Conservation (phyloP, 2,113 vertebrate genomes). For the Poecilia latipinna region DNA sequence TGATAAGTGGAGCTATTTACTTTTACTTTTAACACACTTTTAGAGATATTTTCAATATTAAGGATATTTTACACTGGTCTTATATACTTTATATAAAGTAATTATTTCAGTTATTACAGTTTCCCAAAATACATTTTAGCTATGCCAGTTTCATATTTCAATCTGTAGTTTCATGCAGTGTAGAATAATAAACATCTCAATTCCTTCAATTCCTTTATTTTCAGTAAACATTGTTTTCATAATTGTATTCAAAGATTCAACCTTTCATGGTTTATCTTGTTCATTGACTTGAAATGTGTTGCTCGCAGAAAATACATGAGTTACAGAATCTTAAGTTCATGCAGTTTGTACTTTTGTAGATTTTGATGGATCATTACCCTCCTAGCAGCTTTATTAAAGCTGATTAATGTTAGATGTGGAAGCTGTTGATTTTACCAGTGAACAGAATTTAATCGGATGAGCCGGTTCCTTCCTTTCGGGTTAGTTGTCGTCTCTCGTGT, state of each 20-base stretch:
- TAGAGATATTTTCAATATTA: no score
- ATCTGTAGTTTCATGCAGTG: neutral
- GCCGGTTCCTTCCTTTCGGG: neutral
- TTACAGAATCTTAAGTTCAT: neutral
- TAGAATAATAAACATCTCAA: neutral
- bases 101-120: no score
- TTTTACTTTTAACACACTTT: neutral
- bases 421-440: constrained; percentile 3
- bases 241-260: neutral
- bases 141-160: neutral
- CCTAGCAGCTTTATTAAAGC: neutral
- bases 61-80: no score
- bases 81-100: no score
- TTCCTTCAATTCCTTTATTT: neutral
- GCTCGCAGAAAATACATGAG: neutral
- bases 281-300: neutral
- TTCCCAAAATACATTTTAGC: no score
- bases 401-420: neutral
- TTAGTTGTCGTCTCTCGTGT: neutral
- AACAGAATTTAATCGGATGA: constrained; percentile 8
- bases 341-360: neutral
- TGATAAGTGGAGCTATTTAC: neutral
- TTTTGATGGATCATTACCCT: neutral
- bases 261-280: neutral
- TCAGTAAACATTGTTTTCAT: neutral